Evolutionary conservation across 2,888 invertebrate species (phyloP).

Genomic region (Agriopis aurantiaria): DNA sequence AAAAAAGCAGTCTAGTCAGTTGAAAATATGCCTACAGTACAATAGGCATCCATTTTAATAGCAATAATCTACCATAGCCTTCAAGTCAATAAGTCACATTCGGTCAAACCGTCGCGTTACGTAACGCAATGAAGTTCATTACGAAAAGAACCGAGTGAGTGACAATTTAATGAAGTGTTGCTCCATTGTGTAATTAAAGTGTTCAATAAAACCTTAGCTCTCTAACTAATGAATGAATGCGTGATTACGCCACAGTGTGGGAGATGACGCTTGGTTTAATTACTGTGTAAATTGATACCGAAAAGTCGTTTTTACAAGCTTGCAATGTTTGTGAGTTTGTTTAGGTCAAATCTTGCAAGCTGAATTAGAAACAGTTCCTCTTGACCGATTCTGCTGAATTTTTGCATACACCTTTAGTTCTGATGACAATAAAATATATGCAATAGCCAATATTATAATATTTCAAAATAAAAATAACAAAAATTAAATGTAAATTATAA

Average conservation of each 20-base stretch:
- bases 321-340: too few species aligned
- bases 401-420: too few species aligned
- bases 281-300: slow-evolving; percentile 1
- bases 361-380: too few species aligned
- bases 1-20: too few species aligned
- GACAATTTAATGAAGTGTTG: slow-evolving; percentile 83
- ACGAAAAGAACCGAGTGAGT: slow-evolving; percentile 71
- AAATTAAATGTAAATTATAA: too few species aligned
- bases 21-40: background rate
- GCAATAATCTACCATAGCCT: slow-evolving; percentile 38
- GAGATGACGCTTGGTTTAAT: slow-evolving; percentile 15
- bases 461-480: too few species aligned
- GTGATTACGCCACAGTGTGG: slow-evolving; percentile 55
- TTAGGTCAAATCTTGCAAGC: too few species aligned
- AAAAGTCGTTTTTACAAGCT: background rate
- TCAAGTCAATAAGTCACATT: slow-evolving; percentile 62
- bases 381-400: too few species aligned
- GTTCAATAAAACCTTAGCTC: slow-evolving; percentile 69
- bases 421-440: too few species aligned
- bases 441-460: too few species aligned
- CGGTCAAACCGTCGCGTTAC: slow-evolving; percentile 58
- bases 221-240: slow-evolving; percentile 70
- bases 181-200: slow-evolving; percentile 78
- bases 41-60: slow-evolving; percentile 23
- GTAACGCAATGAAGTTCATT: slow-evolving; percentile 58